These are phyloP conservation scores for Columba livia DNA, from an alignment of 2,113 vertebrate species.

Conservation along the genomic window DNA sequence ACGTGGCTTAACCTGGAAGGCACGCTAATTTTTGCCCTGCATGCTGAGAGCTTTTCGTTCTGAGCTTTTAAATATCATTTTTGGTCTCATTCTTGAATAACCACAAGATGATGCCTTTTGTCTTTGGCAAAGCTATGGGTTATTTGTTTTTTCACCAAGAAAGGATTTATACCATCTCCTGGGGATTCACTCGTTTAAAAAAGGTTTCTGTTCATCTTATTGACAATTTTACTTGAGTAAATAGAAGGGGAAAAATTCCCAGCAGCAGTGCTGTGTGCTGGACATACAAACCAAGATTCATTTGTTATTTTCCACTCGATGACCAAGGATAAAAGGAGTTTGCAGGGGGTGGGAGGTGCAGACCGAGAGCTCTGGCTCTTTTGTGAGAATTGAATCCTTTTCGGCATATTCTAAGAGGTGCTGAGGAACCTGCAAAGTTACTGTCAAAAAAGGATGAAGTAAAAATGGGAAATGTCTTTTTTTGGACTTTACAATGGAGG, in stretches of 20 bases:
- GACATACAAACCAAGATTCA: not conserved
- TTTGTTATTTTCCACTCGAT: not conserved
- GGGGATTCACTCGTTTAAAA: not conserved
- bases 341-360: not conserved
- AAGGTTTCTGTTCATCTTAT: not conserved
- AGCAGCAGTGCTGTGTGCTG: not conserved
- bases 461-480: not conserved
- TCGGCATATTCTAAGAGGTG: not conserved
- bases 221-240: not conserved
- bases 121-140: not conserved
- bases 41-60: not conserved
- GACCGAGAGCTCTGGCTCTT: not conserved
- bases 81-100: not conserved
- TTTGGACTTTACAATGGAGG: not conserved
- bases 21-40: not conserved
- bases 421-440: not conserved
- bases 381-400: not conserved
- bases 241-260: not conserved
- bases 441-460: not conserved
- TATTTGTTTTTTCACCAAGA: not conserved
- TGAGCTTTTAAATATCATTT: not conserved
- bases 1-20: not conserved
- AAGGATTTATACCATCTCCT: not conserved
- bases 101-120: not conserved
- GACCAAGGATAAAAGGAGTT: not conserved